Evolutionary conservation across 2,113 vertebrate species (phyloP), one percentile per base, ranked within the genome.

Genomic region (Pomatorhinus ruficollis): DNA sequence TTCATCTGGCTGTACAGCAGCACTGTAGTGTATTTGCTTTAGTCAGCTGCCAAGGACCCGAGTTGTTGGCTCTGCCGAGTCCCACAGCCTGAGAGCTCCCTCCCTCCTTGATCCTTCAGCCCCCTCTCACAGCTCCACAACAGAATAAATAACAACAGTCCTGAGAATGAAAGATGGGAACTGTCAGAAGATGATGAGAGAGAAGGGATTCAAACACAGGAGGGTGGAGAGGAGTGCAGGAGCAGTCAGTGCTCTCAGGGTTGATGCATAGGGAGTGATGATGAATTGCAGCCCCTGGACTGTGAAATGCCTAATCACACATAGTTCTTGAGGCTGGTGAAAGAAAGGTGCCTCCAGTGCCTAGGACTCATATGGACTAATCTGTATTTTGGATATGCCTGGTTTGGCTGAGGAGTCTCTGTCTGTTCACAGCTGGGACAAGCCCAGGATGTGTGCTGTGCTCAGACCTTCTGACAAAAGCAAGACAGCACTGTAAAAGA

Each of bases 371-470:
- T 35, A 16, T 0, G 10, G 39, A 45, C 12, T 39, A 49, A 83
- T n/a, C 23, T 61, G 25, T 31, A 24, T 3, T 78, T 81, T 27
- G 23, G 15, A 60, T 12, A 1, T 42, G 11, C 5, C 28, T 54
- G 23, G 22, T 54, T 53, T 83, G 47, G 15, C 25, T 2, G 5
- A 82, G 21, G 17, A 42, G 5, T 28, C 25, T 87, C 22, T 57
- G 8, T 82, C 28, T 57, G 14, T 53, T 20, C 22, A 49, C 22
- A 71, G 21, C 15, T 76, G 44, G 47, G 78, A 8, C 4, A 57
- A 49, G 11, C 42, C 71, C 0, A 0, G 10, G 3, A 2, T n/a
- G 18, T 30, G 12, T 2, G 2, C 1, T 3, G 25, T 61, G 35
- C 47, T 91, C 4, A 3, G 39, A 42, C 13, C 15, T 12, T 27